phyloP scores from a whole-genome alignment of 2,797 vertebrate genomes.

The Brachyrhaphis roseni region DNA sequence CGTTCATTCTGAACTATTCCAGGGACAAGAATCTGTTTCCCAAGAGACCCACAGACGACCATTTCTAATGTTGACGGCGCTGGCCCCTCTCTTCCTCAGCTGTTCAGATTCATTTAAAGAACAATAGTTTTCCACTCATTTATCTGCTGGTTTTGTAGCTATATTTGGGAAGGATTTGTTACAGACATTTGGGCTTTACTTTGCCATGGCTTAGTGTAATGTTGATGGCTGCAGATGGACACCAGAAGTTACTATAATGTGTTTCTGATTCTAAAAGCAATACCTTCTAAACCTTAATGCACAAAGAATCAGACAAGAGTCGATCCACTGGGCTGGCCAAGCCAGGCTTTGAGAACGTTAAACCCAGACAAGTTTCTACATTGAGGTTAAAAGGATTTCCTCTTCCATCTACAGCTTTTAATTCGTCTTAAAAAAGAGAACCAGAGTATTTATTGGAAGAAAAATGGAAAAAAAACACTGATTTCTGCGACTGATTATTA shows the following conservation, averaged over 20 bases:
- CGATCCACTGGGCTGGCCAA: not conserved
- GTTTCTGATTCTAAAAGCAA: not conserved
- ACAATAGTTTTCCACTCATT: conserved; percentile 77
- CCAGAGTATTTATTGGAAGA: not conserved
- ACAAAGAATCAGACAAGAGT: not conserved
- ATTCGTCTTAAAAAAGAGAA: not conserved
- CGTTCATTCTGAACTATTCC: conserved; percentile 86
- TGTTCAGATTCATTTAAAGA: conserved; percentile 77
- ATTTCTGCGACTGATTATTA: no score
- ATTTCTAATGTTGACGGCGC: conserved; percentile 63
- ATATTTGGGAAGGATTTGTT: conserved; percentile 68
- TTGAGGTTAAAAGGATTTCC: not conserved
- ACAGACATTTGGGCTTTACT: conserved; percentile 44
- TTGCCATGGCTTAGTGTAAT: conserved; percentile 55
- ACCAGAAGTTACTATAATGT: conserved; percentile 1
- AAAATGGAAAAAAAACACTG: not conserved
- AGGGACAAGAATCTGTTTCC: conserved; percentile 80
- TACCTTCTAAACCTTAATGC: not conserved
- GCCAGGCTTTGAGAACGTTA: not conserved
- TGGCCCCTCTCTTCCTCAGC: conserved; percentile 66
- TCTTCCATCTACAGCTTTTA: not conserved
- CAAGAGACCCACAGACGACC: conserved; percentile 62
- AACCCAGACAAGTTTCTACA: not conserved
- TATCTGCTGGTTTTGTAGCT: conserved; percentile 66
- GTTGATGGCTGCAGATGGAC: conserved; percentile 54